Conservation (phyloP, 1,140 invertebrate species). For the Anastrepha obliqua region DNA sequence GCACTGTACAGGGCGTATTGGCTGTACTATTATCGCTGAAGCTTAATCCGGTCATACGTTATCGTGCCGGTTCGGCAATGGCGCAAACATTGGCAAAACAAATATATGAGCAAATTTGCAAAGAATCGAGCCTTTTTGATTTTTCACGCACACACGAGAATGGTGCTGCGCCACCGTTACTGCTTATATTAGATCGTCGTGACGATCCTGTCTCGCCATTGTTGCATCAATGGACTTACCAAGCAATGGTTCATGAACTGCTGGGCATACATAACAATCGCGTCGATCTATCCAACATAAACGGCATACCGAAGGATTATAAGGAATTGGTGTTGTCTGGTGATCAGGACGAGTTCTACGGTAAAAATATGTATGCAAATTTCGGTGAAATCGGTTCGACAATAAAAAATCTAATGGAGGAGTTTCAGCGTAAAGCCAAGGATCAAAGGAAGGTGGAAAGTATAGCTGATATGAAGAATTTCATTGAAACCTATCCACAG, state of each 20-base stretch:
- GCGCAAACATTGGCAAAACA: conserved; percentile 90
- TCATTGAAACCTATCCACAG: conserved; percentile 98
- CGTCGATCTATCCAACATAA: conserved; percentile 90
- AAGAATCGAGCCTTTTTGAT: conserved; percentile 91
- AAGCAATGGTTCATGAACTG: conserved; percentile 99
- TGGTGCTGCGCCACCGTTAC: conserved; percentile 79
- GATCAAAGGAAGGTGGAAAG: conserved; percentile 98
- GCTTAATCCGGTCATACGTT: conserved; percentile 92
- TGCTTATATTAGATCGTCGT: conserved; percentile 92
- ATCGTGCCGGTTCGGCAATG: conserved; percentile 91
- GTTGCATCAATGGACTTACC: conserved; percentile 99
- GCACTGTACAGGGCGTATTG: conserved; percentile 90
- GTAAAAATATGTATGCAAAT: conserved; percentile 95
- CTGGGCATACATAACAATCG: conserved; percentile 96
- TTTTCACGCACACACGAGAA: conserved; percentile 83
- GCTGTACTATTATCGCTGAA: conserved; percentile 93
- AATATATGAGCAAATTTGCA: conserved; percentile 87
- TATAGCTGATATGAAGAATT: conserved; percentile 98
- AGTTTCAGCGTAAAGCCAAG: conserved; percentile 97
- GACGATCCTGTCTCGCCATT: conserved; percentile 97
- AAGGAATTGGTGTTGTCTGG: conserved; percentile 94
- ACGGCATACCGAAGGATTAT: conserved; percentile 90
- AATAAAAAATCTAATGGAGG: conserved; percentile 97
- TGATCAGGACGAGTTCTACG: conserved; percentile 98
- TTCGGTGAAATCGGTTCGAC: conserved; percentile 99